Evolutionary conservation across 2,113 vertebrate species (phyloP).

Genomic region (Ammodytes marinus): DNA sequence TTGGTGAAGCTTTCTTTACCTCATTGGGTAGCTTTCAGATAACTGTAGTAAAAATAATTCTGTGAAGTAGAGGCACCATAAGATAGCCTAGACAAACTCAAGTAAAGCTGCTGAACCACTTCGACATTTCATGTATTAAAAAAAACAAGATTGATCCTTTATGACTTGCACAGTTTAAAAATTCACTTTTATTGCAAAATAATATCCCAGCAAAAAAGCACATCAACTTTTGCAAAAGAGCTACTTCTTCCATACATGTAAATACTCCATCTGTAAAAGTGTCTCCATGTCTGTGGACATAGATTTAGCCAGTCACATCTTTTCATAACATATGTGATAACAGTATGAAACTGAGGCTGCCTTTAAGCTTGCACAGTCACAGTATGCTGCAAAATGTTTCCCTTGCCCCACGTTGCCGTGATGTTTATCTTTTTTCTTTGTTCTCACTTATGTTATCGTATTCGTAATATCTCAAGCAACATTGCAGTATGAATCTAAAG

Average conservation of each 20-base stretch:
- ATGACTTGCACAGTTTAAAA: constrained; percentile 50
- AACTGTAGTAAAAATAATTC: not conserved
- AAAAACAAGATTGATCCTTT: constrained; percentile 18
- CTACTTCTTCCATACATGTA: constrained; percentile 73
- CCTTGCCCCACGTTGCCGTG: constrained; percentile 8
- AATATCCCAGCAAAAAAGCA: constrained; percentile 71
- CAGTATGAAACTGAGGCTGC: constrained; percentile 62
- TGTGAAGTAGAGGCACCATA: not conserved
- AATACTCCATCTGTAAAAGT: constrained; percentile 70
- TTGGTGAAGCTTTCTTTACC: not conserved
- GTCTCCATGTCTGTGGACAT: constrained; percentile 52
- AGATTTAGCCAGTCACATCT: constrained; percentile 70
- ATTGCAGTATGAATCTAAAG: constrained; percentile 31
- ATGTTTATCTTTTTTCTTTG: constrained; percentile 19
- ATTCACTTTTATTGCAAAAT: constrained; percentile 76
- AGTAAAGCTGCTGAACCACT: not conserved
- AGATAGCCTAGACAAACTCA: not conserved
- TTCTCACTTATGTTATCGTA: not conserved
- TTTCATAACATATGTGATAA: constrained; percentile 51
- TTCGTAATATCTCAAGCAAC: constrained; percentile 42
- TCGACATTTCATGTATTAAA: not conserved
- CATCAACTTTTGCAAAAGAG: constrained; percentile 67
- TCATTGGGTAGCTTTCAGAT: not conserved
- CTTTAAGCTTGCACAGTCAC: constrained; percentile 57
- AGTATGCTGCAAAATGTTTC: constrained; percentile 33